A percentile compares a stretch with the other conserved stretches of the same genome.
phyloP scores from a whole-genome alignment of 2,888 invertebrate species.

The Cyclophora punctaria region DNA sequence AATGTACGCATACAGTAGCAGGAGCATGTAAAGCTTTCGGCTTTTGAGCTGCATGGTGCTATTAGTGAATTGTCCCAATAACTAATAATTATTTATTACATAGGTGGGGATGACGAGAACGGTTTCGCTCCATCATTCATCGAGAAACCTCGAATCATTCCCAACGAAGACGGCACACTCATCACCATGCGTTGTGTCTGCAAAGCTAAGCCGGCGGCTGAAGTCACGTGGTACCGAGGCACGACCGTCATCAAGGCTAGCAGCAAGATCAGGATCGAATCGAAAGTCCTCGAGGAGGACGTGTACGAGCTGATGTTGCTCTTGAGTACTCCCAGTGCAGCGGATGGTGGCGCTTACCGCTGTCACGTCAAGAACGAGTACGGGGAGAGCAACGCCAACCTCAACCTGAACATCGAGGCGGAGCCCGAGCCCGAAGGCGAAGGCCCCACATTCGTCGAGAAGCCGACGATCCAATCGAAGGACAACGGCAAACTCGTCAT shows the following conservation, averaged over 20 bases:
- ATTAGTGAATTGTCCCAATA: slow-evolving; percentile 8
- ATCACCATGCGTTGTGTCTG: slow-evolving; percentile 98
- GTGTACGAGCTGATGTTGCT: slow-evolving; percentile 88
- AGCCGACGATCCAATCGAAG: slow-evolving; percentile 89
- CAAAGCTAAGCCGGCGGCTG: slow-evolving; percentile 95
- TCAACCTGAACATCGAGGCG: slow-evolving; percentile 97
- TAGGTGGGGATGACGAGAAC: slow-evolving; percentile 93
- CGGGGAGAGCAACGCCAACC: slow-evolving; percentile 97
- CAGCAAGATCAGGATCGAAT: slow-evolving; percentile 87
- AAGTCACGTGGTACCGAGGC: slow-evolving; percentile 96
- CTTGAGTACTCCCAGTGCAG: slow-evolving; percentile 68
- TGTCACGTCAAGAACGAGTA: slow-evolving; percentile 96
- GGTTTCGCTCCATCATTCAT: slow-evolving; percentile 97
- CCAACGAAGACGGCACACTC: slow-evolving; percentile 96
- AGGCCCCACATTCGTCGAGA: slow-evolving; percentile 95
- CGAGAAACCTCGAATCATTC: slow-evolving; percentile 99
- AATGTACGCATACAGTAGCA: slow-evolving; percentile 73
- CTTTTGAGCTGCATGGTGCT: slow-evolving; percentile 59
- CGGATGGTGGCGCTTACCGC: slow-evolving; percentile 78
- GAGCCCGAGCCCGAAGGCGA: slow-evolving; percentile 95
- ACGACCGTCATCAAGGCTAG: slow-evolving; percentile 89
- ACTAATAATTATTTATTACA: slow-evolving; percentile 23
- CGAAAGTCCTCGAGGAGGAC: slow-evolving; percentile 85
- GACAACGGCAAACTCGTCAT: slow-evolving; percentile 68
- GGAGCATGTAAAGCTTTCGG: slow-evolving; percentile 60